Evolutionary conservation across 2,797 vertebrate genomes (phyloP).

Genomic region (Apodemus agrarius): DNA sequence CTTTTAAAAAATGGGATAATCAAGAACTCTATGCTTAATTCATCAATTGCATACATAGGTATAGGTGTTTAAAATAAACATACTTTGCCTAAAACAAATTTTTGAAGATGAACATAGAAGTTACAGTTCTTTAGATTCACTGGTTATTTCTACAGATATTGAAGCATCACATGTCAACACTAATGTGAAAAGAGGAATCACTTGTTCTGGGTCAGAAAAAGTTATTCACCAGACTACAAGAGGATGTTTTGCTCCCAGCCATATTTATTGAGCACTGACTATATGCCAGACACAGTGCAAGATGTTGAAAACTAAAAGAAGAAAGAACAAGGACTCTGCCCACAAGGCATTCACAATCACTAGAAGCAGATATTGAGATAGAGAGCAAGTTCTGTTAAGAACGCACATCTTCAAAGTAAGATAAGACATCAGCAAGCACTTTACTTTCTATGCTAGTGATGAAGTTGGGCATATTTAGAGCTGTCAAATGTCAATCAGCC

Average conservation of each 20-base stretch:
- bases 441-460: constrained; percentile 80
- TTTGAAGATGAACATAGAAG: constrained; percentile 48
- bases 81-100: constrained; percentile 54
- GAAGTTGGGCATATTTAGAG: constrained; percentile 78
- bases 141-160: constrained; percentile 56
- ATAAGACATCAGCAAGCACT: constrained; percentile 82
- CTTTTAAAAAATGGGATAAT: constrained; percentile 7
- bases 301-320: constrained; percentile 47
- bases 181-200: constrained; percentile 64
- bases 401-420: constrained; percentile 79
- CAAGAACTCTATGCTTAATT: constrained; percentile 16
- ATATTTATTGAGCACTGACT: neutral
- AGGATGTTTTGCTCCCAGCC: neutral
- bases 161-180: constrained; percentile 38
- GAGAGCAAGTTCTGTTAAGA: constrained; percentile 76
- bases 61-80: constrained; percentile 55
- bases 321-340: constrained; percentile 53
- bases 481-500: constrained; percentile 74
- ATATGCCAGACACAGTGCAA: constrained; percentile 16
- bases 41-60: constrained; percentile 49
- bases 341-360: constrained; percentile 75
- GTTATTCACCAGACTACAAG: constrained; percentile 51
- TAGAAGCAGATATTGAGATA: constrained; percentile 78
- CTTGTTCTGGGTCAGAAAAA: constrained; percentile 39
- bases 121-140: constrained; percentile 70